Percentiles rank a stretch among this genome's conserved stretches.
Conservation (phyloP, 2,113 vertebrate species). For the Chaetops frenatus region DNA sequence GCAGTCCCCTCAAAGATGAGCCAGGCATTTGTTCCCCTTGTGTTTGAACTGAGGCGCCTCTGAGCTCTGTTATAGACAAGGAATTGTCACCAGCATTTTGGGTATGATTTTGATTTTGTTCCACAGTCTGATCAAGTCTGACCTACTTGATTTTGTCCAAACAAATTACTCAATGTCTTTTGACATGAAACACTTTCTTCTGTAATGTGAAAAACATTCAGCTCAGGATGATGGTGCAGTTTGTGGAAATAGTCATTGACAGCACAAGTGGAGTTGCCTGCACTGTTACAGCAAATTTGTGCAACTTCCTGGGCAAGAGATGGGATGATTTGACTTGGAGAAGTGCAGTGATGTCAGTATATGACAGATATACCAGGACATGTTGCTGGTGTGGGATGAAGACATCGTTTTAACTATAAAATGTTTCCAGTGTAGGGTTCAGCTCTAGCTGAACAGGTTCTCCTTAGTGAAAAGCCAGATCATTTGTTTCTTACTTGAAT, state of each 20-base stretch:
- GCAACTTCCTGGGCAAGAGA: not conserved
- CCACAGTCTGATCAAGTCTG: too few species aligned
- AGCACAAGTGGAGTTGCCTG: not conserved
- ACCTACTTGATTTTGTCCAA: not conserved
- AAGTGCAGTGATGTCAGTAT: not conserved
- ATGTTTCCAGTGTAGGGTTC: not conserved
- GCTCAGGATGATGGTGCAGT: not conserved
- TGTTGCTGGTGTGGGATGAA: not conserved
- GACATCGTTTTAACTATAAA: not conserved
- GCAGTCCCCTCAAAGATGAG: not conserved
- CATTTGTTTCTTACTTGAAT: not conserved
- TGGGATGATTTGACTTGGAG: not conserved
- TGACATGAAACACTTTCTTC: not conserved
- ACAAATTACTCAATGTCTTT: not conserved
- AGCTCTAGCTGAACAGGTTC: not conserved
- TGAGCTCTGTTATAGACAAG: not conserved
- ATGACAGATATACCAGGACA: not conserved
- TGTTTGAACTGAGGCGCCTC: not conserved
- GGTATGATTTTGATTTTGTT: not conserved
- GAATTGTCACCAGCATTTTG: not conserved
- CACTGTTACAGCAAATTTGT: not conserved
- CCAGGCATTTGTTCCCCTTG: rapidly evolving
- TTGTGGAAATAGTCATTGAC: not conserved
- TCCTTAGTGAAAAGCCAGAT: not conserved
- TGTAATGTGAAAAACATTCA: not conserved